phyloP scores from a whole-genome alignment of 2,797 vertebrate species.

The Agapornis canus region DNA sequence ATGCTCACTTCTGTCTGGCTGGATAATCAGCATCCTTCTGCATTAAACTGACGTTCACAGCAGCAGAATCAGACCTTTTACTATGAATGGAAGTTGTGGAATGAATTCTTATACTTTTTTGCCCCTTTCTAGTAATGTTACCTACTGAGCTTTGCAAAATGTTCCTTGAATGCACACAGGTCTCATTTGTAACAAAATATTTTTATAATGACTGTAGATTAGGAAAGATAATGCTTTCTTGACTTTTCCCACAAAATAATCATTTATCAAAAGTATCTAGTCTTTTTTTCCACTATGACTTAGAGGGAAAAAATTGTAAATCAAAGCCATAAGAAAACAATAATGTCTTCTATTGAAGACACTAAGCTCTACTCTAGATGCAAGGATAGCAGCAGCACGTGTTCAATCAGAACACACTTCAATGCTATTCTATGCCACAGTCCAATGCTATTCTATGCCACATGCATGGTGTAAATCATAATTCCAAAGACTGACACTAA shows the following conservation, averaged over 20 bases:
- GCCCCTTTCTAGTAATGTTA: background rate
- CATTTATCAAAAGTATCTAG: background rate
- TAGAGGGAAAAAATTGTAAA: background rate
- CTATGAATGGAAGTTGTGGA: background rate
- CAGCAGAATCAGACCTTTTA: background rate
- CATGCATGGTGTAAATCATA: background rate
- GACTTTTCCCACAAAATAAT: background rate
- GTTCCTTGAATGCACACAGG: background rate
- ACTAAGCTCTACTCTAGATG: background rate
- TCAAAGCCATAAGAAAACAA: background rate
- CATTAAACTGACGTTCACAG: rapidly evolving
- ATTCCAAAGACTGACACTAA: background rate
- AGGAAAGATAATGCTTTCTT: background rate
- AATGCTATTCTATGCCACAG: background rate
- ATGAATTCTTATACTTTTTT: background rate
- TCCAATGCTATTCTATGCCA: no score
- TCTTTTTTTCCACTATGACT: background rate
- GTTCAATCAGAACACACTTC: background rate
- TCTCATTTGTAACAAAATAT: background rate
- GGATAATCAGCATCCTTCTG: background rate
- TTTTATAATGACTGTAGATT: background rate
- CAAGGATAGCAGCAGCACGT: background rate
- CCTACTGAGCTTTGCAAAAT: background rate
- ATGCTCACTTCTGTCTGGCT: background rate
- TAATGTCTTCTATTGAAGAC: background rate